Conservation (phyloP, 2,797 vertebrate genomes). For the Myotis findleyi region DNA sequence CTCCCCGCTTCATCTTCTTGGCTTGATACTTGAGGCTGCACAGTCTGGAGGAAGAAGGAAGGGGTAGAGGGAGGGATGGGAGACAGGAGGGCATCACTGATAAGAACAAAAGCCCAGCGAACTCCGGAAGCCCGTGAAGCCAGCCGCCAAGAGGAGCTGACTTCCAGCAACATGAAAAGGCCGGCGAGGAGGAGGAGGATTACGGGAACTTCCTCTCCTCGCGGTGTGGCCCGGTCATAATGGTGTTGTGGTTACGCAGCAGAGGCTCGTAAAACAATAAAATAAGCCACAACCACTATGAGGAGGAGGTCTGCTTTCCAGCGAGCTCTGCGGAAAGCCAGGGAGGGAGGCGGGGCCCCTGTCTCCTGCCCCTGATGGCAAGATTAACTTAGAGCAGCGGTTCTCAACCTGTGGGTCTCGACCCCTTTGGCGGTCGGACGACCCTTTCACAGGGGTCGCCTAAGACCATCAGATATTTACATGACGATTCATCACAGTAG, state of each 20-base stretch:
- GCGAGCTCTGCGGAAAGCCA: background rate
- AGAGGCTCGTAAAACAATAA: slow-evolving; percentile 75
- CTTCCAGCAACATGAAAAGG: slow-evolving; percentile 77
- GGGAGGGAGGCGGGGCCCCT: background rate
- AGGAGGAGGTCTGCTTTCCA: background rate
- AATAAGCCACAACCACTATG: slow-evolving; percentile 68
- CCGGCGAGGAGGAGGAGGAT: background rate
- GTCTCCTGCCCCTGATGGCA: background rate
- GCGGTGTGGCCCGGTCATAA: slow-evolving; percentile 55
- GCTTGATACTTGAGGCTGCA: background rate
- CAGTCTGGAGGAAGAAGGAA: slow-evolving; percentile 70
- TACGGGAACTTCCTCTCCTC: slow-evolving; percentile 75
- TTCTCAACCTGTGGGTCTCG: too few species aligned
- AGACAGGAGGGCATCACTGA: slow-evolving; percentile 70
- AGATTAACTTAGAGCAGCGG: background rate
- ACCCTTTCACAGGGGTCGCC: too few species aligned
- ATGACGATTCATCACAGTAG: too few species aligned
- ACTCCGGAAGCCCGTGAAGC: slow-evolving; percentile 64
- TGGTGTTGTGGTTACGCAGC: slow-evolving; percentile 59
- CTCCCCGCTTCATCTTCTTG: background rate
- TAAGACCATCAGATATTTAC: too few species aligned
- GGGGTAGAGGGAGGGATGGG: slow-evolving; percentile 38
- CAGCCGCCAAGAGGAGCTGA: background rate
- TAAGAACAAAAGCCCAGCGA: slow-evolving; percentile 68
- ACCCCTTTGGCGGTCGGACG: too few species aligned